Conservation (phyloP, 2,113 vertebrate genomes). For the Siniperca chuatsi region DNA sequence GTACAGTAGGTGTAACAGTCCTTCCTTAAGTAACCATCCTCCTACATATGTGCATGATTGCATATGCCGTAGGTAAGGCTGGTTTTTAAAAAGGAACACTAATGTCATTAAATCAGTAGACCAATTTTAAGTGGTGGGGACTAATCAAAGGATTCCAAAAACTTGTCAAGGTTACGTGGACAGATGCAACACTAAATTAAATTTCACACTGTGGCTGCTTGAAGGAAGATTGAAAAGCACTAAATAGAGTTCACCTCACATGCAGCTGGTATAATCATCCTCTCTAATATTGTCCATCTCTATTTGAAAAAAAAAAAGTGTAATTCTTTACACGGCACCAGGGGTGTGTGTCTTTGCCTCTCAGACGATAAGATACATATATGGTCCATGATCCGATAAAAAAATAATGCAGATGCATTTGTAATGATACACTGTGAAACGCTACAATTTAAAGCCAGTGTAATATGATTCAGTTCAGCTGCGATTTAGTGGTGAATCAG, state of each 20-base stretch:
- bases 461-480: neutral
- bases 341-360: neutral
- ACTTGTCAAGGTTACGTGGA: slow-evolving; percentile 80
- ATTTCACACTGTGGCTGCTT: slow-evolving; percentile 74
- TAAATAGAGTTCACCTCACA: slow-evolving; percentile 70
- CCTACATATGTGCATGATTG: slow-evolving; percentile 1
- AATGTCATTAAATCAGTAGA: slow-evolving; percentile 77
- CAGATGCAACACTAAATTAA: slow-evolving; percentile 77
- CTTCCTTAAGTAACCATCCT: slow-evolving; percentile 6
- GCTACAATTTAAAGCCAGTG: neutral
- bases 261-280: slow-evolving; percentile 52
- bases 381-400: neutral
- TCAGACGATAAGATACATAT: neutral
- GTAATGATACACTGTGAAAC: neutral
- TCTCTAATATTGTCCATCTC: neutral
- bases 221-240: slow-evolving; percentile 74
- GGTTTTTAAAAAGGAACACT: slow-evolving; percentile 58
- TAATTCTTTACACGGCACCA: neutral
- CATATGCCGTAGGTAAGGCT: slow-evolving; percentile 19
- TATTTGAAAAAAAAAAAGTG: slow-evolving; percentile 1
- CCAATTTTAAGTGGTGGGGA: slow-evolving; percentile 71
- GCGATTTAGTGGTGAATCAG: neutral
- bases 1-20: neutral
- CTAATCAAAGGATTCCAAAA: slow-evolving; percentile 82
- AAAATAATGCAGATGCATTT: neutral